These are phyloP conservation scores for Disparrhopalites patrizii DNA, from an alignment of 2,888 invertebrate genomes.

Conservation along the genomic window DNA sequence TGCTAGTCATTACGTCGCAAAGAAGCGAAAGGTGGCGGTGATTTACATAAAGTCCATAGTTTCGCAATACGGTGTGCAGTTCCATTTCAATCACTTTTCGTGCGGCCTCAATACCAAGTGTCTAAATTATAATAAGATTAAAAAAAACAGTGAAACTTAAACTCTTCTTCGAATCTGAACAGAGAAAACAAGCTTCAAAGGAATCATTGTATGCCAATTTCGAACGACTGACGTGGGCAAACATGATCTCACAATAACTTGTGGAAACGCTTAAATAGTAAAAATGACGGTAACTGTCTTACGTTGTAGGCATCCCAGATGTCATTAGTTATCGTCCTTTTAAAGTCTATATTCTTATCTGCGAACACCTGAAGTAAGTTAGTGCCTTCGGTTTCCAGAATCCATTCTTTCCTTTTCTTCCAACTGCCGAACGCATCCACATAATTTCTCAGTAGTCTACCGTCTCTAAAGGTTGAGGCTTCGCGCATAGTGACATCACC, in stretches of 20 bases:
- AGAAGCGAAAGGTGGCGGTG: constrained; percentile 97
- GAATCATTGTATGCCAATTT: neutral
- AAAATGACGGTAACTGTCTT: constrained; percentile 42
- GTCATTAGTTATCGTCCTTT: constrained; percentile 96
- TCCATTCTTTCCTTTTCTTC: constrained; percentile 76
- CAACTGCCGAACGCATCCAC: neutral
- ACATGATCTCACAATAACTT: no score
- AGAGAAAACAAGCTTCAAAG: neutral
- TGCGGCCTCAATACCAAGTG: constrained; percentile 97
- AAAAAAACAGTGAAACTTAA: neutral
- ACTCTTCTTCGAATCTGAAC: neutral
- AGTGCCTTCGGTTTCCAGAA: constrained; percentile 98
- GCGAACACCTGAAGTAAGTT: constrained; percentile 96
- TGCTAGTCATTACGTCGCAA: constrained; percentile 99
- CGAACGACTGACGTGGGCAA: no score
- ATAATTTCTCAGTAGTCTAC: constrained; percentile 79
- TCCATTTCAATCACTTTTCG: constrained; percentile 98
- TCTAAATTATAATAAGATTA: constrained; percentile 53
- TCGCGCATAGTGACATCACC: constrained; percentile 98
- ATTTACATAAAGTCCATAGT: constrained; percentile 99
- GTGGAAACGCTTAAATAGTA: neutral
- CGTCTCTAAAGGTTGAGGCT: constrained; percentile 79
- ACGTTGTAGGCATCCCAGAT: constrained; percentile 98
- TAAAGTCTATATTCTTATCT: constrained; percentile 95
- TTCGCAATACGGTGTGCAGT: constrained; percentile 98